Base-by-base conservation (phyloP, 2,888 invertebrate genomes). In the Zhuqinia jingwanae region DNA sequence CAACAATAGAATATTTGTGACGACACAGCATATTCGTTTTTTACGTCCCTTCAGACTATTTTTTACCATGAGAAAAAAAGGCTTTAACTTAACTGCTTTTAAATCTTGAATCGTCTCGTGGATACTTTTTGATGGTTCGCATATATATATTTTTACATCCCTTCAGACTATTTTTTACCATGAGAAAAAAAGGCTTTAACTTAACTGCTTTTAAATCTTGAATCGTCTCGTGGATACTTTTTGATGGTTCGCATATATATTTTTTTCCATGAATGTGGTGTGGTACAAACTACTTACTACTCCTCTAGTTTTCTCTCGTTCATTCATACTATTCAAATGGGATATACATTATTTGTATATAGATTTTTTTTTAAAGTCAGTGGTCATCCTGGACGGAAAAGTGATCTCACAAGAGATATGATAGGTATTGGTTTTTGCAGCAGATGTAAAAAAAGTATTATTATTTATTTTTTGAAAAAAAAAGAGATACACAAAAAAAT, bases 271-370 rank as follows among this genome's bases (percentile, higher is more conserved):
- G n/a, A n/a, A n/a, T n/a, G n/a, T n/a, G n/a, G n/a, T n/a, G n/a
- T n/a, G n/a, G n/a, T n/a, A n/a, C n/a, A n/a, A n/a, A n/a, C n/a
- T n/a, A n/a, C n/a, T n/a, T n/a, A n/a, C n/a, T n/a, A n/a, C n/a
- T n/a, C n/a, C n/a, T 8, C 27, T n/a, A 20, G 27, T 27, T 76
- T 76, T 58, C 36, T 53, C 76, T 56, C 17, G 2, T 11, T 27
- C 75, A 83, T 83, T 83, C 76, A 53, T 17, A n/a, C n/a, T n/a
- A 83, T 83, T 83, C 65, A 83, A 83, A 83, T 83, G 53, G 75
- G 53, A 20, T 36, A 8, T 3, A 8, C 5, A 36, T 36, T 36
- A n/a, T n/a, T n/a, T n/a, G n/a, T n/a, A n/a, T 36, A 36, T 36
- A 36, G n/a, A n/a, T 17, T 22, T 27, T 27, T 56, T 75, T 73